A percentile compares a stretch with the other conserved stretches of the same genome.
phyloP scores from a whole-genome alignment of 2,888 invertebrate species.

The Vandiemenella viatica region DNA sequence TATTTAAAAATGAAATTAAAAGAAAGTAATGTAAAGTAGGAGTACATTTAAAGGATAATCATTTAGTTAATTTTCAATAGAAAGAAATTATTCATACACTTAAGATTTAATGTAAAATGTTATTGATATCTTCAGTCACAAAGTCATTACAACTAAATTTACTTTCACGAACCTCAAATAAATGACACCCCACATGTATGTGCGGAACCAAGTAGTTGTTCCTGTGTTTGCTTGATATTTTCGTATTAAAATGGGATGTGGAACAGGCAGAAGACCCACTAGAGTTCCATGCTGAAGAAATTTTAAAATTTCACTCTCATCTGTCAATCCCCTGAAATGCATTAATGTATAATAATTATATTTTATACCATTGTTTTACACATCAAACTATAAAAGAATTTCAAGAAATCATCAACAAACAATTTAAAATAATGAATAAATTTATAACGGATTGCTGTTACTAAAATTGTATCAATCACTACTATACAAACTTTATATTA shows the following conservation, averaged over 20 bases:
- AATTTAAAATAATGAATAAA: neutral
- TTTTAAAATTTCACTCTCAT: slow-evolving; percentile 97
- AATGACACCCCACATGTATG: slow-evolving; percentile 99
- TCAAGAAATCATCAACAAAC: neutral
- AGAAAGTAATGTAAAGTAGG: neutral
- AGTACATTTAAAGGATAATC: neutral
- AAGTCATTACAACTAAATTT: no score
- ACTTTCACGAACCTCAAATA: slow-evolving; percentile 94
- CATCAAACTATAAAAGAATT: neutral
- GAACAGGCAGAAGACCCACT: slow-evolving; percentile 92
- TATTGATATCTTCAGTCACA: no score
- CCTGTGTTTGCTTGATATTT: slow-evolving; percentile 98
- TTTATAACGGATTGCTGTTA: no score
- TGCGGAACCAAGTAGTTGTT: slow-evolving; percentile 98
- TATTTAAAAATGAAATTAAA: slow-evolving; percentile 6
- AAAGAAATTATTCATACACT: no score
- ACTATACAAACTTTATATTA: no score
- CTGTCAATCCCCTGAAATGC: slow-evolving; percentile 72
- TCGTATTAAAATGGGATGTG: slow-evolving; percentile 96
- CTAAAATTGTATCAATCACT: no score
- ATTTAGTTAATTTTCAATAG: no score
- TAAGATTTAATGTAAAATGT: no score
- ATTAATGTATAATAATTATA: neutral
- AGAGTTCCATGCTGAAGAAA: slow-evolving; percentile 97
- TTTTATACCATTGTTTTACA: neutral